These are phyloP conservation scores for Psilopogon haemacephalus DNA, from an alignment of 2,113 vertebrate species.

Conservation along the genomic window DNA sequence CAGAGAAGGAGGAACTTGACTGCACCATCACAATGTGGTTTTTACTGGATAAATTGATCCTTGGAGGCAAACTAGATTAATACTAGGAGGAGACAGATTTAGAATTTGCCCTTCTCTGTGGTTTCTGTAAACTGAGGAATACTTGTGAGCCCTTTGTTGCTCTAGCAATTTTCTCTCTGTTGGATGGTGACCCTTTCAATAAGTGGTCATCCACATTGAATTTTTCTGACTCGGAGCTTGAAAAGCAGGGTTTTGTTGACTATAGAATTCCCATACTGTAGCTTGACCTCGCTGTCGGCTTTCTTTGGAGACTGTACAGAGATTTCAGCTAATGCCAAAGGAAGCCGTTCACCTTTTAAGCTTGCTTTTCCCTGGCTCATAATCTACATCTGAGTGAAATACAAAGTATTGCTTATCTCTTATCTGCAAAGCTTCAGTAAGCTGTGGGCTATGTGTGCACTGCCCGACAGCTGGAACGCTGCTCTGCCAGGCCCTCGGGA, in stretches of 20 bases:
- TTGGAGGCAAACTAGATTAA: slow-evolving; percentile 48
- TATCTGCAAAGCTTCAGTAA: slow-evolving; percentile 26
- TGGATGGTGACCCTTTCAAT: slow-evolving; percentile 69
- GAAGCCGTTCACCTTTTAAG: slow-evolving; percentile 54
- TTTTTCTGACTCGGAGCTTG: slow-evolving; percentile 51
- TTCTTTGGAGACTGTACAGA: slow-evolving; percentile 54
- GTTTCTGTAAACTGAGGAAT: slow-evolving; percentile 54
- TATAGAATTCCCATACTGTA: slow-evolving; percentile 46
- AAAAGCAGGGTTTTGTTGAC: slow-evolving; percentile 48
- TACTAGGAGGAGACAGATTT: slow-evolving; percentile 38
- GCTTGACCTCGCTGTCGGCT: slow-evolving; percentile 49
- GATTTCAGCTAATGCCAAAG: slow-evolving; percentile 44
- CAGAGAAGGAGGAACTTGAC: background rate
- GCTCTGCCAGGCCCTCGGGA: background rate
- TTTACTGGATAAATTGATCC: slow-evolving; percentile 37
- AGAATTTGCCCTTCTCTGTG: slow-evolving; percentile 42
- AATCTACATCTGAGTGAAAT: slow-evolving; percentile 45
- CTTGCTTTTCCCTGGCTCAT: slow-evolving; percentile 53
- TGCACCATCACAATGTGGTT: background rate
- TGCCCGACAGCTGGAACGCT: fast-evolving
- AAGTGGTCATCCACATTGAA: slow-evolving; percentile 61
- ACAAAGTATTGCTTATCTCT: slow-evolving; percentile 40
- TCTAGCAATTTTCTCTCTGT: slow-evolving; percentile 60
- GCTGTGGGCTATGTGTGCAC: background rate
- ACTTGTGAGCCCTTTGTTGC: slow-evolving; percentile 56